Conservation (phyloP, 2,797 vertebrate genomes). For the Mareca strepera region DNA sequence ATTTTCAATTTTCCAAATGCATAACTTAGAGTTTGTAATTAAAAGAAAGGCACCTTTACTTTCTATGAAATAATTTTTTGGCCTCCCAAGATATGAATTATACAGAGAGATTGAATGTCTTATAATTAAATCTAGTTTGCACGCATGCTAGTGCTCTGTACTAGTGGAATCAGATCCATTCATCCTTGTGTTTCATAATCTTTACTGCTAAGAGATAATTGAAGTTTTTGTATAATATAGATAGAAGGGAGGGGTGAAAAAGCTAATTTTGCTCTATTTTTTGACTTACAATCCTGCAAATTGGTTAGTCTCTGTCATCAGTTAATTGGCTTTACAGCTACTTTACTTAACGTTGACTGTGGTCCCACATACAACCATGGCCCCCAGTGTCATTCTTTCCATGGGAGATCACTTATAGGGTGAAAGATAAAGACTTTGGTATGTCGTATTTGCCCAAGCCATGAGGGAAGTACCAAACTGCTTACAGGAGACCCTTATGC, state of each 20-base stretch:
- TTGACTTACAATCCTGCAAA: not conserved
- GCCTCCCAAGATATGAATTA: slow-evolving; percentile 19
- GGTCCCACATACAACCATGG: accelerated
- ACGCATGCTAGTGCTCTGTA: not conserved
- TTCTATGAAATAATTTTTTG: slow-evolving; percentile 28
- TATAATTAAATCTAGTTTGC: slow-evolving; percentile 42
- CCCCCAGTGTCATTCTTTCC: not conserved
- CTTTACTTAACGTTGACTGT: accelerated
- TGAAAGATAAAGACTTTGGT: not conserved
- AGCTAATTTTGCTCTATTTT: not conserved
- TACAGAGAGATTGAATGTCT: not conserved
- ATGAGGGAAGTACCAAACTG: not conserved
- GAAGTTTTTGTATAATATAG: not conserved
- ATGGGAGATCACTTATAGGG: not conserved
- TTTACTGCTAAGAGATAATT: not conserved
- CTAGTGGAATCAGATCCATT: not conserved
- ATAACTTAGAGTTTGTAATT: slow-evolving; percentile 39
- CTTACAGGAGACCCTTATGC: not conserved
- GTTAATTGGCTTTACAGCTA: not conserved
- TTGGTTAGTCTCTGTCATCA: accelerated
- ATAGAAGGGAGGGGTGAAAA: not conserved
- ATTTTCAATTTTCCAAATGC: slow-evolving; percentile 13
- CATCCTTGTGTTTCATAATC: not conserved
- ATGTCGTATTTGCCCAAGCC: not conserved
- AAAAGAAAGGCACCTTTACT: slow-evolving; percentile 49